Conservation (phyloP, 2,888 invertebrate genomes). For the Lepidocyrtinus sp. region DNA sequence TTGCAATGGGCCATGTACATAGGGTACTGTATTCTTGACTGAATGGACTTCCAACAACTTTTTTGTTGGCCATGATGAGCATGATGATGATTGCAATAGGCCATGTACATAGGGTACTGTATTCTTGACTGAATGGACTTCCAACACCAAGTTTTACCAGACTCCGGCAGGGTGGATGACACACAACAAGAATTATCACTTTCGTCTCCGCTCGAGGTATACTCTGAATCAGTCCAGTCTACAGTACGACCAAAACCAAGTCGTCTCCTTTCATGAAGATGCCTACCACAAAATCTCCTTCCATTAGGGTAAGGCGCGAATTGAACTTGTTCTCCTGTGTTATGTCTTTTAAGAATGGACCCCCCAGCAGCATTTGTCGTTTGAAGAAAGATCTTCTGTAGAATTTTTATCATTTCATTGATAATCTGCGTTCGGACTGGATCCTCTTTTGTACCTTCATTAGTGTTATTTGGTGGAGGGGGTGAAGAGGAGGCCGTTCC, state of each 20-base stretch:
- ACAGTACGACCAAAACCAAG: conserved; percentile 52
- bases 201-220: conserved; percentile 74
- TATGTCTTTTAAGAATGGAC: conserved; percentile 55
- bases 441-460: background rate
- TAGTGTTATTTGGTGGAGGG: background rate
- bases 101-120: background rate
- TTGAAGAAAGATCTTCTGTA: conserved; percentile 62
- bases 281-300: conserved; percentile 22
- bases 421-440: conserved; percentile 73
- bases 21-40: background rate
- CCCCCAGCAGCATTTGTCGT: conserved; percentile 48
- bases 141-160: background rate
- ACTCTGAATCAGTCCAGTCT: conserved; percentile 73
- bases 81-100: conserved; percentile 15
- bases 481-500: background rate
- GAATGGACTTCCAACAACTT: background rate
- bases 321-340: conserved; percentile 30
- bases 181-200: conserved; percentile 11
- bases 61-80: background rate
- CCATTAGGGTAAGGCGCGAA: conserved; percentile 59
- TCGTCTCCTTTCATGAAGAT: background rate
- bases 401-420: conserved; percentile 62
- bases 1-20: background rate
- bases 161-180: background rate
- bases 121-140: background rate